phyloP scores from a whole-genome alignment of 2,888 invertebrate species.

The Anagyrus pseudococci region DNA sequence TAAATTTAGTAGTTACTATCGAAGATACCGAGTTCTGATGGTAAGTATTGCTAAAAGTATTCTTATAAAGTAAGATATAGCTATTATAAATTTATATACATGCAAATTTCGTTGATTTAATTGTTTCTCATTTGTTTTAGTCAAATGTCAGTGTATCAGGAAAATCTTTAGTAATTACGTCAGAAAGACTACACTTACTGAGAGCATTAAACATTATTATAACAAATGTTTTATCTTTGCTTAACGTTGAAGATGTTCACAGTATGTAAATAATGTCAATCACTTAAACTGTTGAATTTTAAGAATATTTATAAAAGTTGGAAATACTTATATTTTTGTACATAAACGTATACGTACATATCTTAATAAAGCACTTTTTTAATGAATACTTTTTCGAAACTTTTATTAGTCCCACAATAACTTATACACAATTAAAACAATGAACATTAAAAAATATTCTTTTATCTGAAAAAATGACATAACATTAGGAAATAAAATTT shows the following conservation, averaged over 20 bases:
- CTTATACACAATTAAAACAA: too few relatives aligned
- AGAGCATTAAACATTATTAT: conserved; percentile 71
- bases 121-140: neutral
- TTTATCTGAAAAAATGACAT: too few relatives aligned
- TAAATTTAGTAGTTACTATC: conserved; percentile 77
- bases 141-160: conserved; percentile 46
- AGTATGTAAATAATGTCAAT: conserved; percentile 67
- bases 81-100: too few relatives aligned
- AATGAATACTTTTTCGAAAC: too few relatives aligned
- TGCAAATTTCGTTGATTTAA: neutral
- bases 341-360: neutral
- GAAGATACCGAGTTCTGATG: conserved; percentile 72
- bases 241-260: conserved; percentile 73
- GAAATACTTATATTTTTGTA: conserved; percentile 1
- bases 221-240: conserved; percentile 68
- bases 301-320: neutral
- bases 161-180: conserved; percentile 53
- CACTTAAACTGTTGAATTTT: neutral
- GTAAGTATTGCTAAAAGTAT: conserved; percentile 62
- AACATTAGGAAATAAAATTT: too few relatives aligned
- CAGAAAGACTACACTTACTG: conserved; percentile 74
- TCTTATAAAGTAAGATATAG: too few relatives aligned
- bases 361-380: neutral
- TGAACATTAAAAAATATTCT: too few relatives aligned
- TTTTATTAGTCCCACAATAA: too few relatives aligned